Evolutionary conservation across 1,140 invertebrate genomes (phyloP).

Genomic region (Pomacea maculata): DNA sequence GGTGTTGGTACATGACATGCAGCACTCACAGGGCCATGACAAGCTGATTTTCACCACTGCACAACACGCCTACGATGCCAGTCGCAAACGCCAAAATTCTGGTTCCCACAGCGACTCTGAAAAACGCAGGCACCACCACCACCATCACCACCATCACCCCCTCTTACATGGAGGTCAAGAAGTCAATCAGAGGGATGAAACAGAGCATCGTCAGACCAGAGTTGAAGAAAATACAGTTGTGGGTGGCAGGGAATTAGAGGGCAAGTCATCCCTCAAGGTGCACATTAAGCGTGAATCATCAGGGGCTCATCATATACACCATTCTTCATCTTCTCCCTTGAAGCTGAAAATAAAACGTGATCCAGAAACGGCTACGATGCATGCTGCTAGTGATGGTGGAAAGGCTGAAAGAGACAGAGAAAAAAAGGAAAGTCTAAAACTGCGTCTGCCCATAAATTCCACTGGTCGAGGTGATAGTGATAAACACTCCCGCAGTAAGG

Average conservation of each 20-base stretch:
- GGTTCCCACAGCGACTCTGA: not conserved
- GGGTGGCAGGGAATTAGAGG: not conserved
- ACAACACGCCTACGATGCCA: not conserved
- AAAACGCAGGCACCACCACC: not conserved
- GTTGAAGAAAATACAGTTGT: not conserved
- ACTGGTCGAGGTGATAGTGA: not conserved
- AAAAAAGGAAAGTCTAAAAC: not conserved
- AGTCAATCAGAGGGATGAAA: not conserved
- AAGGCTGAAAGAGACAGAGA: not conserved
- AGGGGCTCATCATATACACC: not conserved
- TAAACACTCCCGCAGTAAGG: not conserved
- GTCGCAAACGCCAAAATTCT: not conserved
- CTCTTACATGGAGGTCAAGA: not conserved
- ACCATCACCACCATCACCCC: not conserved
- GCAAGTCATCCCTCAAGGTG: not conserved
- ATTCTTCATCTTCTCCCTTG: not conserved
- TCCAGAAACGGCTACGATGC: not conserved
- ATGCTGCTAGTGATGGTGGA: not conserved
- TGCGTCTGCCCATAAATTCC: not conserved
- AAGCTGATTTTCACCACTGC: constrained; percentile 4
- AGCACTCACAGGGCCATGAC: constrained; percentile 2
- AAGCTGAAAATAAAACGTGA: constrained; percentile 10
- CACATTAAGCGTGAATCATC: not conserved
- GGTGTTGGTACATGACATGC: not conserved
- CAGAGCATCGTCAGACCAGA: not conserved